These are phyloP conservation scores for Tetramorium parvispinum DNA, from an alignment of 1,140 invertebrate species.

Conservation along the genomic window DNA sequence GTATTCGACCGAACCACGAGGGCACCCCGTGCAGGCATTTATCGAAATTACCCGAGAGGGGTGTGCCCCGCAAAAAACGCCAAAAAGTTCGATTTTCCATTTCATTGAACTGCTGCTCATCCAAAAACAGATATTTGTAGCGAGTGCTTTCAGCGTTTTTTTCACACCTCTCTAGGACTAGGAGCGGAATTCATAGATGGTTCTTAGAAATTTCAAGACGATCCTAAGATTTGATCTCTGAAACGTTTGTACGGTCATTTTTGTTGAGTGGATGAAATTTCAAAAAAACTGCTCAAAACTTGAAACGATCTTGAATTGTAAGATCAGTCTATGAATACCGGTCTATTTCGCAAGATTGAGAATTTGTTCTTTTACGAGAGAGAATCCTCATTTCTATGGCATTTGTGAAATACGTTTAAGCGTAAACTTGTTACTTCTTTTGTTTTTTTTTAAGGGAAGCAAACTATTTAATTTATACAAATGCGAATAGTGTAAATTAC, in stretches of 20 bases:
- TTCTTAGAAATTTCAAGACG: no score
- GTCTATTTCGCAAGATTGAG: conserved; percentile 29
- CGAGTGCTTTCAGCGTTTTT: conserved; percentile 23
- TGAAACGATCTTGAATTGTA: no score
- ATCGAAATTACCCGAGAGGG: conserved; percentile 76
- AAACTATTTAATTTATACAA: conserved; percentile 35
- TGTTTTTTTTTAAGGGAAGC: conserved; percentile 8
- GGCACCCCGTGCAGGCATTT: conserved; percentile 73
- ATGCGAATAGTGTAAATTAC: conserved; percentile 8
- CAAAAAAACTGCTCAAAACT: no score
- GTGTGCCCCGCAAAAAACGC: conserved; percentile 74
- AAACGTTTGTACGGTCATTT: no score
- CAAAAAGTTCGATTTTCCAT: conserved; percentile 77
- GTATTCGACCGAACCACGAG: conserved; percentile 80
- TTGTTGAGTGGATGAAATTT: no score
- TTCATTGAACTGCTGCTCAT: conserved; percentile 80
- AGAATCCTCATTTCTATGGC: conserved; percentile 13
- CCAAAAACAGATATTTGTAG: conserved; percentile 74
- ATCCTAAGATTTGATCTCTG: no score
- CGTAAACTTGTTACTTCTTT: not conserved
- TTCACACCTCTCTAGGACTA: conserved; percentile 12
- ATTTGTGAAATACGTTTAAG: conserved; percentile 33
- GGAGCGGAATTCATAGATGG: no score
- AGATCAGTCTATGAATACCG: no score
- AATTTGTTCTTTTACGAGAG: conserved; percentile 7